These are phyloP conservation scores for Podarcis siculus DNA, from an alignment of 2,797 vertebrate species.

Conservation along the genomic window DNA sequence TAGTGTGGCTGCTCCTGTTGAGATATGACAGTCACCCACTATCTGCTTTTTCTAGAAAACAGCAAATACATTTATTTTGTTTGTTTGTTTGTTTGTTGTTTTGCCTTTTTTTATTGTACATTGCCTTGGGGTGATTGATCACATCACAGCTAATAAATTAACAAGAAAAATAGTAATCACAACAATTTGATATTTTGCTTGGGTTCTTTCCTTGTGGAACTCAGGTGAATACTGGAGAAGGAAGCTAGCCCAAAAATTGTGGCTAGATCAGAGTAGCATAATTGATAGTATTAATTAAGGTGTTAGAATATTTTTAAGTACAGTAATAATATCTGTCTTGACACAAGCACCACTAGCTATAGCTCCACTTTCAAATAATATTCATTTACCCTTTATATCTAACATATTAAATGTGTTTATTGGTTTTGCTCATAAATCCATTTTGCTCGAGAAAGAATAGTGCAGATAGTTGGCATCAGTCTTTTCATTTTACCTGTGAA, in stretches of 20 bases:
- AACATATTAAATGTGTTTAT: neutral
- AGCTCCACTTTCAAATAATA: neutral
- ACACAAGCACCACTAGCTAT: neutral
- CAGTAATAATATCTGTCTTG: neutral
- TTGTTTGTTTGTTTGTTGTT: too few species aligned
- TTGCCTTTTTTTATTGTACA: too few species aligned
- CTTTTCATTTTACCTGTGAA: constrained; percentile 1
- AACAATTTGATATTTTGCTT: neutral
- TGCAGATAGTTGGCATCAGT: neutral
- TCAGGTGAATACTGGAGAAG: neutral
- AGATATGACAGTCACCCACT: too few species aligned
- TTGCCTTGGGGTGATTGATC: too few species aligned
- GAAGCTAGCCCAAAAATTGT: neutral
- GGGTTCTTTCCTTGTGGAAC: neutral
- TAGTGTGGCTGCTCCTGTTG: too few species aligned
- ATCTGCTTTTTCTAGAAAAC: too few species aligned
- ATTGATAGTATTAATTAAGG: neutral
- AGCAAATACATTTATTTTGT: too few species aligned
- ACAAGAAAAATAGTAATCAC: too few species aligned
- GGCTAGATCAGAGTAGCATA: neutral
- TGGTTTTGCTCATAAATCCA: neutral
- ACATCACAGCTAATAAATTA: too few species aligned
- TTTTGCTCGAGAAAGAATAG: neutral
- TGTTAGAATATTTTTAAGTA: neutral
- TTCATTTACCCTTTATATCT: neutral